A percentile compares a stretch with the other conserved stretches of the same genome.
Conservation (phyloP, 2,113 vertebrate genomes). For the Sander vitreus region DNA sequence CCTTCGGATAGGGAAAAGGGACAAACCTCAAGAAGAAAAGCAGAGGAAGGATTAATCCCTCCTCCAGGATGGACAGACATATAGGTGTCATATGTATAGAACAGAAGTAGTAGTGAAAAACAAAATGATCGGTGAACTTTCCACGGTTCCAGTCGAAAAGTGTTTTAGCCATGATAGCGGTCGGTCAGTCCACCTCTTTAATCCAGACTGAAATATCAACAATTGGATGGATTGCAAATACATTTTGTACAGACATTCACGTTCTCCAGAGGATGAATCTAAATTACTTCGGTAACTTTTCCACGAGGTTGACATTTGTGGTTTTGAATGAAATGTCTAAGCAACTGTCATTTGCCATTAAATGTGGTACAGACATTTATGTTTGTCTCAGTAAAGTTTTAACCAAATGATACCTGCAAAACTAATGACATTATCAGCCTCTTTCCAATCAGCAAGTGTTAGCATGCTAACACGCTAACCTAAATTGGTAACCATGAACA, state of each 20-base stretch:
- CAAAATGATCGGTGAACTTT: background rate
- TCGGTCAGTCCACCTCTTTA: background rate
- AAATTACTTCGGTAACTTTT: background rate
- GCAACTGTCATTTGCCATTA: background rate
- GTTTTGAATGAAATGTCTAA: background rate
- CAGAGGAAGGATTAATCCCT: background rate
- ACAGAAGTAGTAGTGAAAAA: background rate
- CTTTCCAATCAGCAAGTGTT: background rate
- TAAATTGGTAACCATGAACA: background rate
- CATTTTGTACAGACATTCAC: background rate
- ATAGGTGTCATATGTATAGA: background rate
- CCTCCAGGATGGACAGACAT: background rate
- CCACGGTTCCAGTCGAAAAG: background rate
- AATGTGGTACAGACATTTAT: background rate
- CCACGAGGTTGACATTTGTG: background rate
- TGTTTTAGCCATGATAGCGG: background rate
- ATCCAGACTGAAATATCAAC: background rate
- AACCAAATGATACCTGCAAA: background rate
- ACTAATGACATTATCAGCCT: background rate
- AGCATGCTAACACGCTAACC: background rate
- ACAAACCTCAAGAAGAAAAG: background rate
- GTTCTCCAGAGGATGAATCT: background rate
- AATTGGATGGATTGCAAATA: background rate
- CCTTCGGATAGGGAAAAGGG: fast-evolving
- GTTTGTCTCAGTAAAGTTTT: background rate